Evolutionary conservation across 2,797 vertebrate species (phyloP), one percentile per base, ranked within the genome.

Genomic region (Hephaestus fuliginosus): DNA sequence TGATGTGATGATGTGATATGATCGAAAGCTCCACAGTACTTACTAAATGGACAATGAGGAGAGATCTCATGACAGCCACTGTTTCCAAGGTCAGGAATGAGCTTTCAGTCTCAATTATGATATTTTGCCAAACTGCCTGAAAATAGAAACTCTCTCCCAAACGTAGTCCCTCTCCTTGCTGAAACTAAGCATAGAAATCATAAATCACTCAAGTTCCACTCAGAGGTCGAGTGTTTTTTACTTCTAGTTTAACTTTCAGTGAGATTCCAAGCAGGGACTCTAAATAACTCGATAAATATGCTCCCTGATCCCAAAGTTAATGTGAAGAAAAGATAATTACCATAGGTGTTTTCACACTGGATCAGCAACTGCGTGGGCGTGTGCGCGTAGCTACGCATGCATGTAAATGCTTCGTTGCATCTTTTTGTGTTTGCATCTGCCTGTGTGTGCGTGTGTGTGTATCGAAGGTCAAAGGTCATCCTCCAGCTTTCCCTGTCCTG

Each of bases 401-500:
- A 25, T 44, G 18, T 22, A 10, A 22, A 3, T 20, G 17, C 58
- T 60, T 74, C 56, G 44, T 44, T 25, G 33, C 36, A 3, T 69
- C 43, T 64, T 65, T 43, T 14, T 33, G 39, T 52, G n/a, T 36
- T 25, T 58, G 43, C 70, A 55, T 33, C 56, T 76, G 74, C 70
- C 17, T 39, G 10, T 22, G 41, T 49, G 25, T 76, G 74, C 70
- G 14, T 39, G 10, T 22, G 41, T 49, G 25, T 70, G 18, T 1
- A 12, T 52, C 43, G 49, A 51, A 60, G 86, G 85, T 81, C 83
- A 90, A 48, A 83, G 76, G 80, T 89, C 93, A 92, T 36, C 43
- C 7, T 51, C 30, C 48, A 62, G 48, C 46, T 9, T 22, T 30
- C 87, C 90, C 51, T 4, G 13, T 55, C 64, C 49, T 68, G 49